Evolutionary conservation across 2,113 vertebrate genomes (phyloP), one percentile per base, ranked within the genome.

Genomic region (Apus apus): DNA sequence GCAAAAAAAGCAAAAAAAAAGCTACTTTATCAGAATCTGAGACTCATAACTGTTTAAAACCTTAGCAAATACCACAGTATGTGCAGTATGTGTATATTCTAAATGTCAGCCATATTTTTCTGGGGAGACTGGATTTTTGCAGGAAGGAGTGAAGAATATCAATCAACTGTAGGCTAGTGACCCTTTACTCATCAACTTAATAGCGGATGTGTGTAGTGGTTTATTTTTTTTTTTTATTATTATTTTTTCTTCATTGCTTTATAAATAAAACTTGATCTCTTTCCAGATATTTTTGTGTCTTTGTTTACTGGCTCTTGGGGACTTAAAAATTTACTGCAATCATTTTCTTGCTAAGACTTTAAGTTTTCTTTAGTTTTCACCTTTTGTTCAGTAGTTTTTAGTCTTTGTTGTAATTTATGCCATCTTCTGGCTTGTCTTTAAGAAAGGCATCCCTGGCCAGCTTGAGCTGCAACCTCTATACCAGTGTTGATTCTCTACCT

Each of bases 21-120:
- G 8, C 4, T n/a, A 43, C 5, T 11, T 77, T n/a, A 57, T 89
- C 45, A 53, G 67, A 95, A 72, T 87, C 5, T 75, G 67, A 92
- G 67, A 81, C 53, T 93, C 34, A 71, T 76, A 94, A 70, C 67
- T 89, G 40, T 84, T 78, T 76, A 89, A 92, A 92, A 71, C 32
- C 54, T 96, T 50, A 84, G 81, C 77, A 97, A 94, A 95, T 94
- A 48, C 26, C 92, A 96, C 7, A 4, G 48, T 76, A 65, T 85
- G 56, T 82, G 45, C 7, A 4, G 48, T 76, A 68, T 85, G 56
- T 82, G 45, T 91, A 46, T 91, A 62, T 16, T 60, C 26, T 67
- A 94, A 95, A 91, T 95, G 82, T 88, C 78, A 95, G 64, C 15
- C 32, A n/a, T 89, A 53, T 91, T 93, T 78, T 91, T 85, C 72